Conservation (phyloP, 2,113 vertebrate genomes). For the Nymphicus hollandicus region DNA sequence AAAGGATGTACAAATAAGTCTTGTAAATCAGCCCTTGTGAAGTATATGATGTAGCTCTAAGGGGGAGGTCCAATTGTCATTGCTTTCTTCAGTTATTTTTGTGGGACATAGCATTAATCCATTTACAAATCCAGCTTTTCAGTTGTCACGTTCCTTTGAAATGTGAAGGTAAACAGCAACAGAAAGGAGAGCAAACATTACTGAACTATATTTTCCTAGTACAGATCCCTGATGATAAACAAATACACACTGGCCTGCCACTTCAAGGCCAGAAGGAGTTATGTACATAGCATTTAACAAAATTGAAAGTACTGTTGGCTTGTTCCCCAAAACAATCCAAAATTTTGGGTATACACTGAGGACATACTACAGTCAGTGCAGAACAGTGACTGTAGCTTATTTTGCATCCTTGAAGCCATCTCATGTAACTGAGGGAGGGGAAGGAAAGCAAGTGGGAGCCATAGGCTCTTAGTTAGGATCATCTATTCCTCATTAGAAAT, state of each 20-base stretch:
- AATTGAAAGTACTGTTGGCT: neutral
- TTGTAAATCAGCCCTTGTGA: neutral
- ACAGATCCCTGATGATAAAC: neutral
- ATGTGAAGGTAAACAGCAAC: constrained; percentile 26
- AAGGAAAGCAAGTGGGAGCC: neutral
- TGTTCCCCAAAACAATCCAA: neutral
- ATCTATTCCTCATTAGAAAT: neutral
- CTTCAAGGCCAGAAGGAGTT: constrained; percentile 1
- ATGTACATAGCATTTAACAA: constrained; percentile 11
- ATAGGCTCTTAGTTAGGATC: neutral
- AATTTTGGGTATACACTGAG: neutral
- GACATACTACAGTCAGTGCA: neutral
- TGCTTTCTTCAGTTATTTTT: constrained; percentile 33
- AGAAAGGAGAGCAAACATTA: constrained; percentile 19
- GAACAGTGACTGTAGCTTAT: neutral
- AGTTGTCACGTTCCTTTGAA: constrained; percentile 7
- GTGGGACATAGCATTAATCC: constrained; percentile 6
- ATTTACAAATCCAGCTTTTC: constrained; percentile 13
- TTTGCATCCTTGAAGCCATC: neutral
- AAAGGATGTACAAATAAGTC: neutral
- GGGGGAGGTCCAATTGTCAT: neutral
- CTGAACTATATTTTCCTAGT: constrained; percentile 16
- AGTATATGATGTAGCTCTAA: neutral
- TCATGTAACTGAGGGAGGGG: neutral
- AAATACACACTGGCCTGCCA: neutral